A percentile compares a stretch with the other conserved stretches of the same genome.
phyloP scores from a whole-genome alignment of 2,797 vertebrate genomes.

The Triplophysa bombifrons region DNA sequence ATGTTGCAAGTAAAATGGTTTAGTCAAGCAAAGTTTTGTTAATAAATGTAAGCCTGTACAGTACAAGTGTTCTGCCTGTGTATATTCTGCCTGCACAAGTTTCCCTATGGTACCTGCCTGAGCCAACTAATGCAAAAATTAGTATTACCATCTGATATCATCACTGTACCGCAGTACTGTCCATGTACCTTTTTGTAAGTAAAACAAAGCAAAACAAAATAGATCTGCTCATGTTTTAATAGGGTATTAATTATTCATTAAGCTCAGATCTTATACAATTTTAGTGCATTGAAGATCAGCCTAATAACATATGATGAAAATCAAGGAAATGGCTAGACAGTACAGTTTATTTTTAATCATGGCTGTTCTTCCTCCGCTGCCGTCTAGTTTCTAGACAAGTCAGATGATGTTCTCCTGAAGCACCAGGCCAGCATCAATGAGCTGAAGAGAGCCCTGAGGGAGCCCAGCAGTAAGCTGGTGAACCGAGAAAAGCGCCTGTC shows the following conservation, averaged over 20 bases:
- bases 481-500: constrained; percentile 90
- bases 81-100: background rate
- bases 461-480: constrained; percentile 95
- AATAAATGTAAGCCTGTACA: background rate
- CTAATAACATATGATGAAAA: background rate
- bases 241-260: background rate
- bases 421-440: constrained; percentile 99
- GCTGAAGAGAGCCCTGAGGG: constrained; percentile 93
- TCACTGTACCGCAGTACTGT: background rate
- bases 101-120: background rate
- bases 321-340: background rate
- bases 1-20: background rate
- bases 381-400: constrained; percentile 92
- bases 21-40: background rate
- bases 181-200: too few relatives aligned
- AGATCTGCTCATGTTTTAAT: background rate
- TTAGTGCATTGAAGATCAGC: background rate
- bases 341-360: background rate
- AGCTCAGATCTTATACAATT: background rate
- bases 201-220: too few relatives aligned
- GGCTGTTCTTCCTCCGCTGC: constrained; percentile 26
- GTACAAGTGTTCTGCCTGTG: background rate
- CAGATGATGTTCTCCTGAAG: constrained; percentile 94
- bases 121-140: background rate
- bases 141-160: background rate